phyloP scores from a whole-genome alignment of 2,113 vertebrate species.

The Catagonus wagneri region DNA sequence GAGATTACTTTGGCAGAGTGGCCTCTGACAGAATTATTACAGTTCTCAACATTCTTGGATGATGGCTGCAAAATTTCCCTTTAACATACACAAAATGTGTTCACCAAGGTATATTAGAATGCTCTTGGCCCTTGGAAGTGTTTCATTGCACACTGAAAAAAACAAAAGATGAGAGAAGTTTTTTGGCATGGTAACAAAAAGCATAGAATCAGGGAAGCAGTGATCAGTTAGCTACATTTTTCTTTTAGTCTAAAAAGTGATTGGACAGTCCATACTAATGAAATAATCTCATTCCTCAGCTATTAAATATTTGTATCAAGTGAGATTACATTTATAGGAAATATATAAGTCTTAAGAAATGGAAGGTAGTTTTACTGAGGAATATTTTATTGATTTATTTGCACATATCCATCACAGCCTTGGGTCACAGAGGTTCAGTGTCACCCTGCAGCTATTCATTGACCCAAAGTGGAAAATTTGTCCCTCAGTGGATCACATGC shows the following conservation, averaged over 20 bases:
- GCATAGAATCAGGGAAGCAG: neutral
- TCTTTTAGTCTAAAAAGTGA: neutral
- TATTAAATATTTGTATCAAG: neutral
- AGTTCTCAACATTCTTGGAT: conserved; percentile 12
- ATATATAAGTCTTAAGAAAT: neutral
- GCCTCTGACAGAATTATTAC: neutral
- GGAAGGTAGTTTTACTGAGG: neutral
- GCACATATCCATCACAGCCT: neutral
- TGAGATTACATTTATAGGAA: conserved; percentile 32
- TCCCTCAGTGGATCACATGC: neutral
- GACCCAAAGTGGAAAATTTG: neutral
- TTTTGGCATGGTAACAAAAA: neutral
- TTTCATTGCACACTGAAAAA: neutral
- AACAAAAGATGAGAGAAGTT: neutral
- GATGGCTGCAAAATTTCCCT: conserved; percentile 3
- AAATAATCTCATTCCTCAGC: neutral
- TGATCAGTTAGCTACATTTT: neutral
- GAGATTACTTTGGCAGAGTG: neutral
- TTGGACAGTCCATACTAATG: neutral
- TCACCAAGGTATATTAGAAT: neutral
- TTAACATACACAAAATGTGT: neutral
- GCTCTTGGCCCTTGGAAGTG: neutral
- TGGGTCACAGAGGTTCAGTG: neutral
- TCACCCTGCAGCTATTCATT: neutral
- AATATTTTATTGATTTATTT: conserved; percentile 53